Percentiles rank a stretch among this genome's conserved stretches.
phyloP scores from a whole-genome alignment of 30 jellyfish, hydroid and myxozoan genomes.

The Aurelia coerulea region DNA sequence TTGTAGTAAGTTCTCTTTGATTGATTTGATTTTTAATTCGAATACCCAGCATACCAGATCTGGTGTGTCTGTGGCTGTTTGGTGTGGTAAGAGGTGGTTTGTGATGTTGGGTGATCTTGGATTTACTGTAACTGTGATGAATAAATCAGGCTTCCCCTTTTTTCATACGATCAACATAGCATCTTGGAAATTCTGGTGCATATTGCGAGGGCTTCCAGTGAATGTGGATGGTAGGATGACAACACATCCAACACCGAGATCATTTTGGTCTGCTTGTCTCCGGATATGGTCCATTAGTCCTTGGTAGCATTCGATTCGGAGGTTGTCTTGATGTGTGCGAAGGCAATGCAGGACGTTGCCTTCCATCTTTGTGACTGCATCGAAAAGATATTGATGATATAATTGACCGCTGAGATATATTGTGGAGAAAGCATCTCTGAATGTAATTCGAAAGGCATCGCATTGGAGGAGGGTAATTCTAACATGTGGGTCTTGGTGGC shows the following conservation, averaged over 20 bases:
- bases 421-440: neutral
- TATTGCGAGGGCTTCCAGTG: constrained; percentile 22
- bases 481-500: neutral
- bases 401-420: neutral
- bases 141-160: neutral
- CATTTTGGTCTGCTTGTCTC: neutral
- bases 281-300: constrained; percentile 4
- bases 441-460: neutral
- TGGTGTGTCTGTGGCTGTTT: constrained; percentile 1
- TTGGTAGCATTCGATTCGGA: neutral
- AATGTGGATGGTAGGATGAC: constrained; percentile 43
- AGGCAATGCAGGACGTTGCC: neutral
- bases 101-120: neutral
- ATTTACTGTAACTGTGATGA: neutral
- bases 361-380: neutral
- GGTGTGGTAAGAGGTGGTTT: neutral
- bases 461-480: neutral
- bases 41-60: constrained; percentile 45
- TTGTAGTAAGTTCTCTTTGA: neutral
- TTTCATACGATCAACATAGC: constrained; percentile 27
- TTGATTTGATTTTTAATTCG: constrained; percentile 24
- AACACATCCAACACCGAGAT: constrained; percentile 44
- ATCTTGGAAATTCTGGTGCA: constrained; percentile 53
- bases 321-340: neutral
- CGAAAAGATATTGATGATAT: neutral